Percentiles rank a stretch among this genome's conserved stretches.
phyloP scores from a whole-genome alignment of 2,113 vertebrate species.

The Euleptes europaea region DNA sequence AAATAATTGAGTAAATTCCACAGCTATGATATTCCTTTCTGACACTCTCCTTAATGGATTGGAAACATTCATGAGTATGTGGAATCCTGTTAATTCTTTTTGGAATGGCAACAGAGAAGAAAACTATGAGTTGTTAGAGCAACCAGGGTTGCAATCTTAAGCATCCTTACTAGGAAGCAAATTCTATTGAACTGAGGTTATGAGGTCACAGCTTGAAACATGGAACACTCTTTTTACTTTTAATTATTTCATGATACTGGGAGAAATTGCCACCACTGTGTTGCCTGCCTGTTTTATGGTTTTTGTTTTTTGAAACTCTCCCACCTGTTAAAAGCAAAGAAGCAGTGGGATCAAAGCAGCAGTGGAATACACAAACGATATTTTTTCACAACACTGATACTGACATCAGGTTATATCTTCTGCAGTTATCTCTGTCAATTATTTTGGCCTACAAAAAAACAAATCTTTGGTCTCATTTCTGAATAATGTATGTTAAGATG shows the following conservation, averaged over 20 bases:
- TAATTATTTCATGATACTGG: not conserved
- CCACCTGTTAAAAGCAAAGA: too few species aligned
- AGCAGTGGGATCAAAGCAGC: too few species aligned
- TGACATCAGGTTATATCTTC: too few species aligned
- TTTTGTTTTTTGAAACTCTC: not conserved
- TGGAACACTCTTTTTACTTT: not conserved
- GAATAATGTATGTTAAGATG: not conserved
- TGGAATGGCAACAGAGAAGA: conserved; percentile 19
- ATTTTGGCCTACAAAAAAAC: too few species aligned
- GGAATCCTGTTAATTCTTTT: conserved; percentile 28
- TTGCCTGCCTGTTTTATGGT: not conserved
- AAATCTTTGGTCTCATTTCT: not conserved
- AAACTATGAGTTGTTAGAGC: conserved; percentile 17
- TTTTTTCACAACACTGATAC: too few species aligned
- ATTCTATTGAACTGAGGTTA: not conserved
- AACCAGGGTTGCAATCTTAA: conserved; percentile 5
- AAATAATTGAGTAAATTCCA: conserved; percentile 66
- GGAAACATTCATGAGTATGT: conserved; percentile 59
- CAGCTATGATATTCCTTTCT: conserved; percentile 62
- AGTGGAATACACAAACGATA: too few species aligned
- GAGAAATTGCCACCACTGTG: not conserved
- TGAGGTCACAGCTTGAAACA: not conserved
- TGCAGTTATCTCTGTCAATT: too few species aligned
- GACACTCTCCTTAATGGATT: conserved; percentile 59
- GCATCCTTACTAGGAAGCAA: not conserved